Evolutionary conservation across 64 coral and sea anemone species (phyloP).

Genomic region (Montipora capricornis): DNA sequence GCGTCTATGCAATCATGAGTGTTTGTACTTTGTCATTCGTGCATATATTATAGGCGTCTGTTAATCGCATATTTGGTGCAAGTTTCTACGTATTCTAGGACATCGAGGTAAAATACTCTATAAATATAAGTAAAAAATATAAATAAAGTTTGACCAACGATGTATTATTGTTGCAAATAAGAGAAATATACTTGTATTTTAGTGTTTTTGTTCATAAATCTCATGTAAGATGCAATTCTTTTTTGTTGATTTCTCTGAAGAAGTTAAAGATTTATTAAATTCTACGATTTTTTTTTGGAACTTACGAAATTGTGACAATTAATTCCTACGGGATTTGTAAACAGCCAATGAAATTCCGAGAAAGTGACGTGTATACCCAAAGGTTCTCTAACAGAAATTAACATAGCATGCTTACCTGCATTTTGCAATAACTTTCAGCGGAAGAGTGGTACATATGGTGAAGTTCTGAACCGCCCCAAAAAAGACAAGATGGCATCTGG

Average conservation of each 20-base stretch:
- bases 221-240: no score
- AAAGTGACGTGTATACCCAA: slow-evolving; percentile 33
- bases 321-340: not conserved
- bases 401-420: slow-evolving; percentile 16
- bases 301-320: not conserved
- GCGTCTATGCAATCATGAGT: no score
- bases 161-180: no score
- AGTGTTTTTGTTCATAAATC: no score
- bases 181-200: no score
- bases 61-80: no score
- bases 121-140: no score
- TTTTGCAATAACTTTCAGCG: slow-evolving; percentile 62
- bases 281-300: not conserved
- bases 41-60: not conserved
- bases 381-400: not conserved
- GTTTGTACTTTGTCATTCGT: not conserved
- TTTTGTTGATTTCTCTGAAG: no score
- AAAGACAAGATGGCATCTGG: slow-evolving; percentile 78
- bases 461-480: not conserved
- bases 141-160: no score
- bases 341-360: slow-evolving; percentile 12
- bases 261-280: not conserved
- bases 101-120: no score
- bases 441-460: no score
- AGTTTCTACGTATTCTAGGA: no score